Conservation (phyloP, 2,888 invertebrate genomes). For the Latrodectus elegans region DNA sequence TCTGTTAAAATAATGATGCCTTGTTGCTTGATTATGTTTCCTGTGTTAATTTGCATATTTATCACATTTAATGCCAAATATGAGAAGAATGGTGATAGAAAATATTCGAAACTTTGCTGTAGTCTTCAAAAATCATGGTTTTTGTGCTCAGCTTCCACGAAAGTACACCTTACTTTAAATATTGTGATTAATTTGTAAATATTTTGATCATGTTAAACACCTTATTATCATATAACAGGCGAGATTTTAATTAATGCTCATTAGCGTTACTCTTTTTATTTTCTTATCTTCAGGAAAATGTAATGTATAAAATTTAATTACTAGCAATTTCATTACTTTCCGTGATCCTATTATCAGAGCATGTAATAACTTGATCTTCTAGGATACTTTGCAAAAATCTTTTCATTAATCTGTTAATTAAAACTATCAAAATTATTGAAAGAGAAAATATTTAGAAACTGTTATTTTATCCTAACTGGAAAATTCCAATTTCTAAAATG, state of each 20-base stretch:
- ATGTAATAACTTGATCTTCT: no score
- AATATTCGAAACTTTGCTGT: background rate
- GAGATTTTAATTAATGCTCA: background rate
- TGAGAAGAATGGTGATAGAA: background rate
- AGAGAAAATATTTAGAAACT: no score
- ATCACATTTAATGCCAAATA: slow-evolving; percentile 32
- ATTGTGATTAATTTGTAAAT: background rate
- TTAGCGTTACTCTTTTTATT: background rate
- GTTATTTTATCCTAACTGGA: no score
- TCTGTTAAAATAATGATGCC: slow-evolving; percentile 32
- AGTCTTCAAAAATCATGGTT: background rate
- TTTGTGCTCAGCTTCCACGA: background rate
- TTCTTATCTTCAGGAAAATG: background rate
- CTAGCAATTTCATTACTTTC: no score
- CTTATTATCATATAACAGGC: background rate
- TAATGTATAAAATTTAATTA: no score
- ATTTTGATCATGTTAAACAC: slow-evolving; percentile 2
- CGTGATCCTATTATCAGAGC: no score
- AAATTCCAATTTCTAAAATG: no score
- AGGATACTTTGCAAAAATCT: no score
- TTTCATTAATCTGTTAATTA: no score
- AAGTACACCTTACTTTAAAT: background rate
- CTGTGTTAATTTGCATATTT: slow-evolving; percentile 26
- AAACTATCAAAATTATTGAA: no score
- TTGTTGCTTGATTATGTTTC: slow-evolving; percentile 31